Evolutionary conservation across 2,888 invertebrate species (phyloP), one percentile per base, ranked within the genome.

Genomic region (Buathra laborator): DNA sequence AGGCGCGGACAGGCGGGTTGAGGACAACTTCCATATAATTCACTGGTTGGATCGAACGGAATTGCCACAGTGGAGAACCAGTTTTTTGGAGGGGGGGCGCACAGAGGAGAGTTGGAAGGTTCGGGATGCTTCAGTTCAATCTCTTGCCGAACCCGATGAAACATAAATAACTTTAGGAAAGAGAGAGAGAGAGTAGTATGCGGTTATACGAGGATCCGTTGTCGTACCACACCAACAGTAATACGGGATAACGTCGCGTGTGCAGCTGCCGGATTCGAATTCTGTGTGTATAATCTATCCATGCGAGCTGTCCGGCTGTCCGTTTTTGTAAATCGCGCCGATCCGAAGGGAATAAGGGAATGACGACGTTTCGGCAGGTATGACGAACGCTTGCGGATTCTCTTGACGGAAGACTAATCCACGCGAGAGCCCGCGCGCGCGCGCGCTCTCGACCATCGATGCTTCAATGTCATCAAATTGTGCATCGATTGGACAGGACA

Each of bases 1-100:
- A 29, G 71, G 66, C 78, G 78, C 76, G 59, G 62, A 62, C 62
- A 62, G 62, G 74, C 82, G 82, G 75, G 76, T 62, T 68, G 80
- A 62, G 85, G 76, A 83, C 82, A 80, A 85, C 82, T 85, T 85
- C 83, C 85, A 85, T 85, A 83, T 85, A 85, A 85, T 85, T 85
- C 83, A 76, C 80, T 48, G 78, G 74, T 71, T 70, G 76, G 37
- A 66, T 83, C 46, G 79, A 82, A 82, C 78, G 81, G 85, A 81
- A 77, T 83, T 74, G 83, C 80, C 76, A 7, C 14, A 72, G 72
- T 68, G 78, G 82, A 80, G 81, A 85, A 83, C 85, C 79, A 83
- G 83, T 85, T 85, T 84, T 85, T 85, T 82, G 79, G 79, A 62
- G 79, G 24, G 56, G 56, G 5, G 56, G 24, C 56, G 74, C 77